These are phyloP conservation scores for Pica pica DNA, from an alignment of 2,113 vertebrate genomes.

Conservation along the genomic window DNA sequence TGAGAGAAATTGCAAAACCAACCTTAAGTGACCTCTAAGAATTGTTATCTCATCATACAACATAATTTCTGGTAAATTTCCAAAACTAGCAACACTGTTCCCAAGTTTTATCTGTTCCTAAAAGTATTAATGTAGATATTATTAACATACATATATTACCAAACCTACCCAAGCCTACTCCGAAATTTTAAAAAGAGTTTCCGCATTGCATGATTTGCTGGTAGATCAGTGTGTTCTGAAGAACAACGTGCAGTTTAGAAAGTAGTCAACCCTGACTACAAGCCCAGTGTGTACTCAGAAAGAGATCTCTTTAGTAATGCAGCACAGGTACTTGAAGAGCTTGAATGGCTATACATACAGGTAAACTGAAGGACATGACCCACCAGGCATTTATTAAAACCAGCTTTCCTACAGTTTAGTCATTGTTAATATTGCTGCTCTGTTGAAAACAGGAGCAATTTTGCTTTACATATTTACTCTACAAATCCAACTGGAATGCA, in stretches of 20 bases:
- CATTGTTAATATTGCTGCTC: neutral
- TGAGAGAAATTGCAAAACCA: neutral
- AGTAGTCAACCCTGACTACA: neutral
- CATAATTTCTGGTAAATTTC: neutral
- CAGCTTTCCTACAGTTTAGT: neutral
- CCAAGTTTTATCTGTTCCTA: neutral
- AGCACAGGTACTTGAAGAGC: neutral
- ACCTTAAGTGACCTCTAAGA: neutral
- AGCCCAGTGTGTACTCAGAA: neutral
- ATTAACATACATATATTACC: neutral
- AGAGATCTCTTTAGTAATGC: neutral
- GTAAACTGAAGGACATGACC: neutral
- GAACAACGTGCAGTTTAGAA: neutral
- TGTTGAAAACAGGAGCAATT: neutral
- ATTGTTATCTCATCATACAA: neutral
- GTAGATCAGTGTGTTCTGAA: neutral
- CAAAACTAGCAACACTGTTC: neutral
- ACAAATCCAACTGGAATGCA: neutral
- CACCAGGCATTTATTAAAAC: neutral
- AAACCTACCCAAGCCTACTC: neutral
- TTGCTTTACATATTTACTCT: neutral
- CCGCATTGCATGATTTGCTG: neutral
- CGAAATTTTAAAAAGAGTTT: neutral
- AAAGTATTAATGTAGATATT: neutral
- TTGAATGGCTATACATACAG: neutral